Evolutionary conservation across 2,797 vertebrate species (phyloP), one percentile per base, ranked within the genome.

Genomic region (Lagocephalus sceleratus): DNA sequence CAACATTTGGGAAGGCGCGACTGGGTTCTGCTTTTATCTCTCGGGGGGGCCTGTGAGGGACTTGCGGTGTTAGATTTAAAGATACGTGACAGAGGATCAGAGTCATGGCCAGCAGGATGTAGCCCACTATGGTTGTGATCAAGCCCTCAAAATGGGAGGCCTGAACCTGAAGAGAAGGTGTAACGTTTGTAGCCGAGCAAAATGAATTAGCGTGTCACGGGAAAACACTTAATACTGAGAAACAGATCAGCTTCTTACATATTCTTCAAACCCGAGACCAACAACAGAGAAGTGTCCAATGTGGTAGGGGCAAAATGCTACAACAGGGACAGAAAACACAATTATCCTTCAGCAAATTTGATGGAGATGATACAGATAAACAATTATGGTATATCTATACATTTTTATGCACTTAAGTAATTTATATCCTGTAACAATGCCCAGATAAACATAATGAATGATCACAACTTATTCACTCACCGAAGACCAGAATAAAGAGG

Each of bases 61-160:
- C 3, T 40, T 5, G 50, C 43, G 20, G 20, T 17, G 32, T 45
- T 21, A 17, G 7, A 20, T 15, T 6, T 6, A 95, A 98, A 94
- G 97, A 99, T 99, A 99, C 96, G 62, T 99, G 97, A 84, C 95
- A 98, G 68, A 98, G 88, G 64, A 99, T 99, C 60, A 99, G 90
- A 1, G 94, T 96, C 86, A 99, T 90, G 63, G 97, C 97, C 75
- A 99, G 84, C 58, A 99, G 91, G 61, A 99, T 92, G 71, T 99
- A 99, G 54, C 97, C 97, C 2, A 99, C 97, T 39, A 99, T 97
- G 19, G 97, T 98, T 59, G 97, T 99, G 82, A 99, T 97, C 60
- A 99, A 90, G 51, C 97, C 97, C 86, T 99, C 97, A 68, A 99
- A 99, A 71, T 99, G 97, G 70, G 97, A 99, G 25, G 97, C 97